Evolutionary conservation across 2,797 vertebrate genomes (phyloP).

Genomic region (Alca torda): DNA sequence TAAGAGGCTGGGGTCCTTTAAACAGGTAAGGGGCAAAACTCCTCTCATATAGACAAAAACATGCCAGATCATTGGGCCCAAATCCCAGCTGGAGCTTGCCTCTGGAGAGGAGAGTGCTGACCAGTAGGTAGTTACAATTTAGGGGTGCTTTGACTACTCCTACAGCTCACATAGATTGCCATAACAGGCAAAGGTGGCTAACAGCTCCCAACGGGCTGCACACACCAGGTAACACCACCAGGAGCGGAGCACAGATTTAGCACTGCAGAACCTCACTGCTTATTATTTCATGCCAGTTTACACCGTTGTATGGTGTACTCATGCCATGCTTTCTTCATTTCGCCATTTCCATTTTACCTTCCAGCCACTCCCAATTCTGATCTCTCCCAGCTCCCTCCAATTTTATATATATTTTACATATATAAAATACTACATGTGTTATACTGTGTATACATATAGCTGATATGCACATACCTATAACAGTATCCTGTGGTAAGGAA

Average conservation of each 20-base stretch:
- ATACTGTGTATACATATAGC: neutral
- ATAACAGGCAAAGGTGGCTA: neutral
- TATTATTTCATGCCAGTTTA: neutral
- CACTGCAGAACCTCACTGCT: neutral
- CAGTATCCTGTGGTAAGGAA: neutral
- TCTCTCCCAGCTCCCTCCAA: neutral
- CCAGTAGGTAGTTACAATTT: neutral
- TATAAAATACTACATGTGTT: neutral
- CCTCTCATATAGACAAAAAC: neutral
- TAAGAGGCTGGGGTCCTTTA: neutral
- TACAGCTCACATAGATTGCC: neutral
- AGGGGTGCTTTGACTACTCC: neutral
- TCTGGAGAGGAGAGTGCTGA: neutral
- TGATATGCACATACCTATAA: neutral
- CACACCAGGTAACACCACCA: neutral
- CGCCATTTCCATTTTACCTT: neutral
- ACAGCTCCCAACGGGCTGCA: neutral
- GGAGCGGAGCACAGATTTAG: neutral
- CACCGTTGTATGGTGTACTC: fast-evolving
- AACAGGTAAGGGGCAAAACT: neutral
- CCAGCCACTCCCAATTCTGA: neutral
- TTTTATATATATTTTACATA: neutral
- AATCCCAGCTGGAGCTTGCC: neutral
- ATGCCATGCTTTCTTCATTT: neutral
- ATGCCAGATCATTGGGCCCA: neutral